phyloP scores from a whole-genome alignment of 2,797 vertebrate genomes.

The Podarcis siculus region DNA sequence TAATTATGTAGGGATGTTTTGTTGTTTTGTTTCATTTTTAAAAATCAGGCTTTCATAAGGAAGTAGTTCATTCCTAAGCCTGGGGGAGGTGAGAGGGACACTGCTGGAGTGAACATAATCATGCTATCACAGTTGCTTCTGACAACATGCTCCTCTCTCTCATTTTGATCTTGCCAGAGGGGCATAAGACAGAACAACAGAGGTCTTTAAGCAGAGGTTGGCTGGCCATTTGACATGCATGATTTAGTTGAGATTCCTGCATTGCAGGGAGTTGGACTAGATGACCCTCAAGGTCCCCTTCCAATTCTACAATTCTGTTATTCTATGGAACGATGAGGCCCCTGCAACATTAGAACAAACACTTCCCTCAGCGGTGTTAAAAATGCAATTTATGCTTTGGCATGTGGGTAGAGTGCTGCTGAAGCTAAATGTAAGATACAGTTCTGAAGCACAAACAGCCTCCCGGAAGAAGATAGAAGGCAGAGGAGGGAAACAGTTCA shows the following conservation, averaged over 20 bases:
- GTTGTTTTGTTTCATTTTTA: constrained; percentile 24
- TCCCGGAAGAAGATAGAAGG: neutral
- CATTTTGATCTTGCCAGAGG: constrained; percentile 59
- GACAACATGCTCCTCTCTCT: constrained; percentile 66
- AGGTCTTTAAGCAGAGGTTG: no score
- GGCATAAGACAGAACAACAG: constrained; percentile 17
- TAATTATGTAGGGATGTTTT: constrained; percentile 63
- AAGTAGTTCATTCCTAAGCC: constrained; percentile 28
- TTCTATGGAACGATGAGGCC: constrained; percentile 20
- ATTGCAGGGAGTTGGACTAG: no score
- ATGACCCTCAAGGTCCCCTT: no score
- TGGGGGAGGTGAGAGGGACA: neutral
- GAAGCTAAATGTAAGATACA: neutral
- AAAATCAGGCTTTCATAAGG: constrained; percentile 64
- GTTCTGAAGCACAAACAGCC: neutral
- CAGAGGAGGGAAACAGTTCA: neutral
- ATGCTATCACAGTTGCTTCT: constrained; percentile 24
- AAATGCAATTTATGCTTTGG: constrained; percentile 36
- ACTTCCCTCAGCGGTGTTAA: constrained; percentile 15
- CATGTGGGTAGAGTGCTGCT: no score
- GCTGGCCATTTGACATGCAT: no score
- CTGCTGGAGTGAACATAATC: neutral
- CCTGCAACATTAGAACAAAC: neutral
- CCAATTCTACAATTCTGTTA: no score
- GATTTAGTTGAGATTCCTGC: no score